Evolutionary conservation across 2,888 invertebrate genomes (phyloP), one percentile per base, ranked within the genome.

Genomic region (Drosophila kokeensis): DNA sequence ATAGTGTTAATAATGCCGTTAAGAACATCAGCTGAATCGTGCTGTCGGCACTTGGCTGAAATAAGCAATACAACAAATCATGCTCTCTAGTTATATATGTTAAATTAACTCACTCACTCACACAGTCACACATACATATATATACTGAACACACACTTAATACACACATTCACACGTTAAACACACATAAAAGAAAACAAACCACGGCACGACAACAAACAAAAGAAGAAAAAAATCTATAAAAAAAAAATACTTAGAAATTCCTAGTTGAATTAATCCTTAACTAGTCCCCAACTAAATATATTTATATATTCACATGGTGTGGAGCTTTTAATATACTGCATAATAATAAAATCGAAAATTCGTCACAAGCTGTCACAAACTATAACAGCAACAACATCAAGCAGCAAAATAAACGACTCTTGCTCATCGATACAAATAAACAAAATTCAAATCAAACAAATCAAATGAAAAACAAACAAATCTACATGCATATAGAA

Each of bases 231-330:
- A 49, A 80, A 55, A 82, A n/a, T n/a, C 8, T 0, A 36, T 10
- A 38, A 32, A 61, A 29, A 57, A 65, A 45, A 73, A 54, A 86
- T 74, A 73, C 85, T 75, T 87, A 84, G 69, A 76, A 68, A 80
- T 81, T 83, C 78, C 90, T 87, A 87, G 80, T 83, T 87, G 79
- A 90, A 91, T 86, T 87, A 86, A 84, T 76, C 71, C 82, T 79
- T 89, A 80, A 90, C 89, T 91, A 90, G 91, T 90, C 89, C 80
- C 80, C 85, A 79, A 87, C 77, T 73, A 77, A 76, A 76, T 55
- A 36, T 62, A 40, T 72, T 54, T 53, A 36, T 58, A 65, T 50
- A 72, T 77, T 67, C 70, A 74, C 72, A 64, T 54, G 68, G 65
- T 78, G 76, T 71, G 73, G 58, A 89, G 75, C 74, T 76, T 74